Evolutionary conservation across 2,113 vertebrate genomes (phyloP), one percentile per base, ranked within the genome.

Genomic region (Lates calcarifer): DNA sequence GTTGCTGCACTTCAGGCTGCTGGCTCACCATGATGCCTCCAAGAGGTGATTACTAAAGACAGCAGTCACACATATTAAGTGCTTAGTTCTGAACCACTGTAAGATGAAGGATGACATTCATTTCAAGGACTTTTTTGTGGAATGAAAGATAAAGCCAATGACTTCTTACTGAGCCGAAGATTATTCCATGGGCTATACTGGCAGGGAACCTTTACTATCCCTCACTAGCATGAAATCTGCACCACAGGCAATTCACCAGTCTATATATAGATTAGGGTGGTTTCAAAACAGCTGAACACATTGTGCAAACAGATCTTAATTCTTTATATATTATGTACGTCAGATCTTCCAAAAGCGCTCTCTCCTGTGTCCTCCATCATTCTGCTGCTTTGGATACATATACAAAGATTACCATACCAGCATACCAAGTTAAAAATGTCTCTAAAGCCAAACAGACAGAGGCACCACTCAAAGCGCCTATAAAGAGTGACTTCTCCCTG

Each of bases 401-500:
- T 35, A 68, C 60, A 62, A n/a, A 31, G 39, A 72, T 70, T 47
- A 56, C 57, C 64, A 15, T 18, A 18, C 66, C 70, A 82, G 35
- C 73, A 81, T 37, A 64, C 49, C 33, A 39, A 78, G 85, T 87
- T 91, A 87, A 80, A 92, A 85, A 84, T 67, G 81, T 77, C 81
- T 66, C 70, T 9, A 10, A 56, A 80, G 35, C 28, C 68, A 72
- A 85, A 77, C 26, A 33, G 60, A 77, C 67, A 66, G 62, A 66
- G 77, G 49, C 63, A 57, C 39, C 66, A 71, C 53, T 72, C 56
- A 29, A 73, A 82, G 63, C 60, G 49, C 76, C 89, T 89, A 92
- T 84, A 90, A 90, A 84, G 64, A 88, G 86, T 26, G 66, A 90
- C 69, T 86, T 91, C 89, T 90, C 79, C 89, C 89, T 92, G 83